These are phyloP conservation scores for Limnothrissa miodon DNA, from an alignment of 2,113 vertebrate genomes.

Conservation along the genomic window DNA sequence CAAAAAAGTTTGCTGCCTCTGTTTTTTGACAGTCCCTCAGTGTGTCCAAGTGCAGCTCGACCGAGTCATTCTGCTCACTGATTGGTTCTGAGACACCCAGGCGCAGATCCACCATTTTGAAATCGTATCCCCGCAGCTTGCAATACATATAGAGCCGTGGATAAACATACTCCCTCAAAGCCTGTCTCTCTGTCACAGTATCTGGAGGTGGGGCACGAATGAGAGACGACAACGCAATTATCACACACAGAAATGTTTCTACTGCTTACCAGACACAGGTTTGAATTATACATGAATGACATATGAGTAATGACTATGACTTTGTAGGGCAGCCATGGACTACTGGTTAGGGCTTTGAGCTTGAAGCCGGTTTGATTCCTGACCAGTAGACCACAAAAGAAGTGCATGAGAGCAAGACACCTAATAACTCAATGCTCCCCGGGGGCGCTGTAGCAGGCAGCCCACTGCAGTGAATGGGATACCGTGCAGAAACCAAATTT, in stretches of 20 bases:
- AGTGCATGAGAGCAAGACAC: too few species aligned
- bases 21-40: conserved; percentile 57
- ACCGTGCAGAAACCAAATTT: too few species aligned
- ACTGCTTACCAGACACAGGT: neutral
- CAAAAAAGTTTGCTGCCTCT: conserved; percentile 54
- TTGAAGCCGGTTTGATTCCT: too few species aligned
- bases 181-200: conserved; percentile 60
- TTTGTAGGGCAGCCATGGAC: too few species aligned
- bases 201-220: conserved; percentile 48
- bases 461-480: too few species aligned
- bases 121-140: conserved; percentile 62
- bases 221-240: neutral
- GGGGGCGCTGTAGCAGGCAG: too few species aligned
- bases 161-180: conserved; percentile 61
- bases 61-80: conserved; percentile 48
- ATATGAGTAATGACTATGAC: neutral
- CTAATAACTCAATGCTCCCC: too few species aligned
- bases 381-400: too few species aligned
- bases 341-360: too few species aligned
- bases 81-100: conserved; percentile 53
- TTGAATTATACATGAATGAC: neutral
- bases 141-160: conserved; percentile 58
- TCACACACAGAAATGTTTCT: neutral
- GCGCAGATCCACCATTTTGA: conserved; percentile 63
- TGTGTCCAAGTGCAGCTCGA: conserved; percentile 53